Conservation (phyloP, 1,140 invertebrate genomes). For the Latrodectus geometricus region DNA sequence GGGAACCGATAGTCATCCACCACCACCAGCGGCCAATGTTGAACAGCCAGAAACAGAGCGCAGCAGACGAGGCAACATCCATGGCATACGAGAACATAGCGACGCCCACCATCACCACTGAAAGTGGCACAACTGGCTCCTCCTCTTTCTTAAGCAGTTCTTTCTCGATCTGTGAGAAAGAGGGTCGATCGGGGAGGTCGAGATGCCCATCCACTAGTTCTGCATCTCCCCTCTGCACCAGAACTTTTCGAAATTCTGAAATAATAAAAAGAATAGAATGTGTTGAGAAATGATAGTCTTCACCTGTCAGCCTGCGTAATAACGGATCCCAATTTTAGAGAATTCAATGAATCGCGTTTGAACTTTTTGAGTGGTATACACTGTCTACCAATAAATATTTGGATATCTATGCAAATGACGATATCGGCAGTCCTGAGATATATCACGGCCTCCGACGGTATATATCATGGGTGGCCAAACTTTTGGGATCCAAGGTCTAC, state of each 20-base stretch:
- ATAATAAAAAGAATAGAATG: no score
- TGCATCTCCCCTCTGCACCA: background rate
- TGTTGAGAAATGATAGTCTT: no score
- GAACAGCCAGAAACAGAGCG: constrained; percentile 63
- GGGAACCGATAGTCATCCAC: constrained; percentile 61
- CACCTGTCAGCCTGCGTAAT: no score
- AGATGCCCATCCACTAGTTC: background rate
- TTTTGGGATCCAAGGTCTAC: no score
- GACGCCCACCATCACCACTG: constrained; percentile 43
- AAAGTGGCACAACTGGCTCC: background rate
- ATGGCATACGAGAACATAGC: constrained; percentile 60
- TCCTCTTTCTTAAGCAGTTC: constrained; percentile 15
- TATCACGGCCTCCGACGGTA: no score
- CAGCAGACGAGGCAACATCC: constrained; percentile 60
- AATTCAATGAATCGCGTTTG: no score
- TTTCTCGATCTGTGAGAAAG: background rate
- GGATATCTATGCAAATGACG: no score
- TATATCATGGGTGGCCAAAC: no score
- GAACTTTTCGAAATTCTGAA: background rate
- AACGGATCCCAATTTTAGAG: no score
- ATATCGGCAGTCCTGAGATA: no score
- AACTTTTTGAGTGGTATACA: no score
- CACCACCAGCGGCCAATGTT: constrained; percentile 62
- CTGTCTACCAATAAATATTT: no score
- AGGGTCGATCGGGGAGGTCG: constrained; percentile 9